These are phyloP conservation scores for Cephalotes varians DNA, from an alignment of 2,888 invertebrate species.

Conservation along the genomic window DNA sequence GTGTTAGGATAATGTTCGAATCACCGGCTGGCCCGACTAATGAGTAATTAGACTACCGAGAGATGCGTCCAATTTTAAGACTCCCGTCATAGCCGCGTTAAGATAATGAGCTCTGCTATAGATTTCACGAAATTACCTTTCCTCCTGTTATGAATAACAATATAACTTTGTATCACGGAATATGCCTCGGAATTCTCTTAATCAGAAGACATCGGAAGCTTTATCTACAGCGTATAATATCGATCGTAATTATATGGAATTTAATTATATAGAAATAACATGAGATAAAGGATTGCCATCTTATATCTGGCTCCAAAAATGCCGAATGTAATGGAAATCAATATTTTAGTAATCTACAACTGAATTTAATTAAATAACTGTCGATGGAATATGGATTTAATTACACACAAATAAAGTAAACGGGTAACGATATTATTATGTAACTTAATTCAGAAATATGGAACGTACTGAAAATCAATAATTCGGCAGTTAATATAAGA, in stretches of 20 bases:
- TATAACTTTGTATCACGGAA: conserved; percentile 25
- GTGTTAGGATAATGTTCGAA: conserved; percentile 48
- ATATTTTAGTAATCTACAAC: conserved; percentile 11
- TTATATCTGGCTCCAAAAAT: background rate
- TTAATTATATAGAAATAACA: conserved; percentile 5
- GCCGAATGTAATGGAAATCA: conserved; percentile 2
- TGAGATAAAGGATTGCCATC: background rate
- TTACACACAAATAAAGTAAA: conserved; percentile 37
- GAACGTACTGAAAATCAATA: conserved; percentile 29
- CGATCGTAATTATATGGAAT: conserved; percentile 2
- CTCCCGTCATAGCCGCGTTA: conserved; percentile 28
- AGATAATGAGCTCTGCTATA: conserved; percentile 39
- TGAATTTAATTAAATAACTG: conserved; percentile 39
- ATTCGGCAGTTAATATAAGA: background rate
- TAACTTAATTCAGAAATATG: conserved; percentile 21
- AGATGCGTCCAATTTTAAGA: conserved; percentile 53
- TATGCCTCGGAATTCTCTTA: background rate
- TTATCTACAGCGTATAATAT: background rate
- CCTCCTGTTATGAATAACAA: conserved; percentile 33
- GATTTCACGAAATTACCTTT: conserved; percentile 32
- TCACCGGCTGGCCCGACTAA: conserved; percentile 48
- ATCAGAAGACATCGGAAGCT: conserved; percentile 9
- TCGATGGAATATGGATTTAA: conserved; percentile 33
- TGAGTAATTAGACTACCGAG: conserved; percentile 50
- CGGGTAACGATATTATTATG: conserved; percentile 4